Base-by-base conservation (phyloP, 2,797 vertebrate species). In the Thunnus albacares region DNA sequence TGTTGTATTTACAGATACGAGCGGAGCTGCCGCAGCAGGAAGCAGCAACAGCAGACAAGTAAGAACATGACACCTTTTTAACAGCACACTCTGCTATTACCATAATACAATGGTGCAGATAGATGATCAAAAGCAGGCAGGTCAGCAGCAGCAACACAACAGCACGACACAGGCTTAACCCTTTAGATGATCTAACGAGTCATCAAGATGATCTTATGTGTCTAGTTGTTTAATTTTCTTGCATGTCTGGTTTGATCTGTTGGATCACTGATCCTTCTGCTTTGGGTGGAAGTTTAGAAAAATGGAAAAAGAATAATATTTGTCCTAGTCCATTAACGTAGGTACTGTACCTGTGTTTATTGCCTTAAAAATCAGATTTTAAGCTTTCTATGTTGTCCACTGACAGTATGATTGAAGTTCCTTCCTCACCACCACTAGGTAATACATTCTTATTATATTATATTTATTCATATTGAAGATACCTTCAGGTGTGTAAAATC, bases 11-110 rank as follows among this genome's bases (percentile, higher is more conserved):
- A 2, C 86, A 94, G 93, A 63, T 15, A 68, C 0, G 38, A 82
- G 56, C 17, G 52, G 26, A 56, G 49, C 55, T 5, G 59, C 60
- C 55, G 5, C 52, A 13, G 13, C 28, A 20, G 22, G 22, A 26
- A 69, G 72, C 53, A 38, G 67, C 41, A 56, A 57, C 69, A 59
- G 57, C 69, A 71, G 51, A 84, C 90, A 88, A 81, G 93, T 93
- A 66, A 84, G 80, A 81, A 28, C 47, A 55, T 12, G 57, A 58
- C 83, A 57, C 35, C 33, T 59, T 7, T 35, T 15, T 17, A 59
- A 2, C 6, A 0, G 3, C 14, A 62, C 45, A 4, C 45, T 1
- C 13, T 58, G 22, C 6, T 28, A 3, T 60, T 17, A 14, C 8
- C 18, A 11, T 18, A 22, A 71, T 24, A 63, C 28, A 65, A 24